Evolutionary conservation across 2,888 invertebrate genomes (phyloP), one percentile per base, ranked within the genome.

Genomic region (Coenonympha arcania): DNA sequence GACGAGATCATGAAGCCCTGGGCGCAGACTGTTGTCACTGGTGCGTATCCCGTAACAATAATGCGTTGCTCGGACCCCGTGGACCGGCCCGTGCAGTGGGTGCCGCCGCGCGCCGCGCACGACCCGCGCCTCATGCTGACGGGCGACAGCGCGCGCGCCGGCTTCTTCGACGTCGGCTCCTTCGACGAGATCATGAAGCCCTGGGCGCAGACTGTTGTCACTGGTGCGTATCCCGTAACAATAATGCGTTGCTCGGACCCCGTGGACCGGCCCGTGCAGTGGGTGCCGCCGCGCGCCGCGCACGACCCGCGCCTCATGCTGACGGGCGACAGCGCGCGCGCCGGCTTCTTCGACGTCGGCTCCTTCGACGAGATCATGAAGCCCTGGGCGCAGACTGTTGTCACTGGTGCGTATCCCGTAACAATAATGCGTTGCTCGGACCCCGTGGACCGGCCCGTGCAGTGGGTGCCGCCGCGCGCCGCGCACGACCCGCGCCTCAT

Each of bases 321-420:
- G 39, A 90, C 90, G 1, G 96, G 96, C 0, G 85, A 85, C 63
- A 65, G 62, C 0, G 58, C 62, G 0, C 52, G 69, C 2, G 51
- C 64, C 0, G 99, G 99, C 0, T 97, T 99, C 88, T 98, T 99
- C 75, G 99, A 99, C 77, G 86, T 84, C 1, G 95, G 93, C 50
- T 92, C 94, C 11, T 98, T 95, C 90, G 87, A 90, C 62, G 99
- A 99, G 88, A 95, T 99, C 59, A 95, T 99, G 95, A 89, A 89
- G 60, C 93, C 95, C 0, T 99, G 99, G 99, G 99, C 99, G 0
- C 97, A 98, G 82, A 99, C 99, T 0, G 99, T 99, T 0, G 92
- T 98, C 0, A 90, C 92, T 0, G 92, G 86, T 85, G 2, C 63
- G 70, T 58, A 24, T 22, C 5, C 9, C 18, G 8, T 15, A 6